Percentiles rank a stretch among this genome's conserved stretches.
Evolutionary conservation across 2,113 vertebrate genomes (phyloP).

Genomic region (Oncorhynchus keta): DNA sequence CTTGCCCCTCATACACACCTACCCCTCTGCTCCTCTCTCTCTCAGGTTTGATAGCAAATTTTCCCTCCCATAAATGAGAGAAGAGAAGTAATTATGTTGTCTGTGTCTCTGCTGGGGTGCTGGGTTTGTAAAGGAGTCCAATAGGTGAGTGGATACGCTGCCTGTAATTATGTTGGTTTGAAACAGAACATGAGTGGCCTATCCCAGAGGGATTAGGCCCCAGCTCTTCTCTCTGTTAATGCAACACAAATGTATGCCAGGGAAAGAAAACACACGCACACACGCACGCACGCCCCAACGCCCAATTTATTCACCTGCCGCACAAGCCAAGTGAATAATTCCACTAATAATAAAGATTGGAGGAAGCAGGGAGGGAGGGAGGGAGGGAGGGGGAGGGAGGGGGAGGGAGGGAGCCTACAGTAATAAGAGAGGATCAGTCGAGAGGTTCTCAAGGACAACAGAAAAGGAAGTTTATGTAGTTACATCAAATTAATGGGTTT

Average conservation of each 20-base stretch:
- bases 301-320: slow-evolving; percentile 70
- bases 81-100: slow-evolving; percentile 71
- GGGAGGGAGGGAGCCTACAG: slow-evolving; percentile 3
- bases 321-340: slow-evolving; percentile 70
- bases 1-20: too few relatives aligned
- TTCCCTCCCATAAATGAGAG: slow-evolving; percentile 75
- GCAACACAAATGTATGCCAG: background rate
- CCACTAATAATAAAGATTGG: slow-evolving; percentile 69
- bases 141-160: slow-evolving; percentile 72
- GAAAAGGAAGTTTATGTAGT: slow-evolving; percentile 44
- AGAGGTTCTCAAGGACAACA: slow-evolving; percentile 54
- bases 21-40: background rate
- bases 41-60: slow-evolving; percentile 65
- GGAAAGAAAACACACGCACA: background rate
- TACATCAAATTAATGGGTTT: slow-evolving; percentile 23
- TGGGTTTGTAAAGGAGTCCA: slow-evolving; percentile 41
- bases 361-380: background rate
- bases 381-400: too few relatives aligned
- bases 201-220: slow-evolving; percentile 74
- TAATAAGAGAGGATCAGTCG: slow-evolving; percentile 11
- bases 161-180: slow-evolving; percentile 80
- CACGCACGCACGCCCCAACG: slow-evolving; percentile 39
- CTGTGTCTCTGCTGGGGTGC: slow-evolving; percentile 40
- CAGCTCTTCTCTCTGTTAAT: too few relatives aligned
- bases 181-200: slow-evolving; percentile 79